Conservation (phyloP, 2,113 vertebrate genomes). For the Syrrhaptes paradoxus region DNA sequence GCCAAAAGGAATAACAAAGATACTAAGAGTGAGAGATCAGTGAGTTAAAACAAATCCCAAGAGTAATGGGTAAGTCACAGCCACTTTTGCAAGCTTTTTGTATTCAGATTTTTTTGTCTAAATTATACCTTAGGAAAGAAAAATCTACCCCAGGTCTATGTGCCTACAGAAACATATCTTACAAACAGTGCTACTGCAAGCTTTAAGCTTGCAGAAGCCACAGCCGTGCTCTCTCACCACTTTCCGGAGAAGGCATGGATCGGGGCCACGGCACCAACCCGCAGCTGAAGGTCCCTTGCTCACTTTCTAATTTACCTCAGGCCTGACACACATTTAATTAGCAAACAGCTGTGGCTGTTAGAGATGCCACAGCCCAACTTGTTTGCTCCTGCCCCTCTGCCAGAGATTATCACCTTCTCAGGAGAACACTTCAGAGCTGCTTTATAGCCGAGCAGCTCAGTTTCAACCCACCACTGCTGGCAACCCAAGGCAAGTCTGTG, state of each 20-base stretch:
- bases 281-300: not conserved
- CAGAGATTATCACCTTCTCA: not conserved
- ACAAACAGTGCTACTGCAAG: not conserved
- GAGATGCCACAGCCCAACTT: not conserved
- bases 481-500: fast-evolving
- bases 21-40: not conserved
- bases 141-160: not conserved
- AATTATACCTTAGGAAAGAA: not conserved
- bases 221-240: not conserved
- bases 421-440: not conserved
- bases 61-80: not conserved
- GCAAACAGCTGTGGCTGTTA: not conserved
- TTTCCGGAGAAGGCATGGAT: not conserved
- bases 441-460: not conserved
- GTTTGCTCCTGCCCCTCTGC: not conserved
- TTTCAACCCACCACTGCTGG: not conserved
- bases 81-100: not conserved
- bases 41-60: not conserved
- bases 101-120: not conserved
- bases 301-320: not conserved
- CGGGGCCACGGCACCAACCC: not conserved
- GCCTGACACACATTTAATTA: not conserved
- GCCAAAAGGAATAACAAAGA: not conserved
- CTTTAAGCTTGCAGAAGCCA: not conserved
- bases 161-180: not conserved